Evolutionary conservation across 1,140 invertebrate genomes (phyloP).

Genomic region (Anoplolepis gracilipes): DNA sequence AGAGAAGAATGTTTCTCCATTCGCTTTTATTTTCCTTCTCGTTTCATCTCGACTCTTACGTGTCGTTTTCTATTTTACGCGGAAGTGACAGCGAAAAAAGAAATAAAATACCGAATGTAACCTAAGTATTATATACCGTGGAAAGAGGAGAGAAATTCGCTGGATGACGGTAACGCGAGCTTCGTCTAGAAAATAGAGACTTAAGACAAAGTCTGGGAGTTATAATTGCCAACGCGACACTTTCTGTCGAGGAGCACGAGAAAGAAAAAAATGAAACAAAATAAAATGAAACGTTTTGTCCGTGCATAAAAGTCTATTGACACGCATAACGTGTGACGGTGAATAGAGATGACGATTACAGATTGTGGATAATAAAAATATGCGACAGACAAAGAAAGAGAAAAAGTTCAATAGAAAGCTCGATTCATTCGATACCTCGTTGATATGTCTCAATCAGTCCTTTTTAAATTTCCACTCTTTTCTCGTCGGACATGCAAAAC

Average conservation of each 20-base stretch:
- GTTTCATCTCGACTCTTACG: conserved; percentile 22
- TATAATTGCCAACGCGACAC: conserved; percentile 62
- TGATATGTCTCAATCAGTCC: conserved; percentile 35
- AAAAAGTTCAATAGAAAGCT: neutral
- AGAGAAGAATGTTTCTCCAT: conserved; percentile 35
- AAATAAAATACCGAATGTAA: conserved; percentile 61
- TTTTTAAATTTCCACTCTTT: conserved; percentile 9
- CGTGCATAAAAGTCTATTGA: conserved; percentile 10
- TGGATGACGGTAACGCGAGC: conserved; percentile 59
- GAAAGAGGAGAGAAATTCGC: conserved; percentile 57
- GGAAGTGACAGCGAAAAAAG: conserved; percentile 56
- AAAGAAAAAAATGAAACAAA: neutral
- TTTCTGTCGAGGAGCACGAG: neutral
- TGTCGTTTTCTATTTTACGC: conserved; percentile 51
- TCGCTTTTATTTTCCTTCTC: conserved; percentile 49
- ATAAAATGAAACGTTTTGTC: conserved; percentile 13
- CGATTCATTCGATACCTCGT: conserved; percentile 53
- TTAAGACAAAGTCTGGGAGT: conserved; percentile 45
- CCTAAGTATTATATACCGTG: conserved; percentile 58
- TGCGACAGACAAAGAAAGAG: neutral
- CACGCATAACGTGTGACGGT: conserved; percentile 10
- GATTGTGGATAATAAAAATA: conserved; percentile 39
- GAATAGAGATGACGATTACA: conserved; percentile 22
- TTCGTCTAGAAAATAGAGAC: conserved; percentile 55
- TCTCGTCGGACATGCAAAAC: neutral